Conservation (phyloP, 64 coral and sea anemone genomes). For the Cladopsammia gracilis region DNA sequence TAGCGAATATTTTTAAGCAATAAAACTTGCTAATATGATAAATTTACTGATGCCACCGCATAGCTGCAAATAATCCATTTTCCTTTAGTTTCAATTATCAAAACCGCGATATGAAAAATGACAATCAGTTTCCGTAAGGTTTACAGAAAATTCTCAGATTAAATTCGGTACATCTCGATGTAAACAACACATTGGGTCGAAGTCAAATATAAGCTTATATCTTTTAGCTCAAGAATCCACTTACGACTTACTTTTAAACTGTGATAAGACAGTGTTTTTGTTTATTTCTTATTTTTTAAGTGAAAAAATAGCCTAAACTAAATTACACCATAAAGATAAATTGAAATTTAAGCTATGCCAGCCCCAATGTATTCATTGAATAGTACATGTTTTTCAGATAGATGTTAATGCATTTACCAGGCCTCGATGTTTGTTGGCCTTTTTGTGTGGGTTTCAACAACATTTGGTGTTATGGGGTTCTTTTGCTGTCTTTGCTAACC, state of each 20-base stretch:
- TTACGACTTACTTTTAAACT: no score
- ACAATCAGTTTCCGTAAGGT: neutral
- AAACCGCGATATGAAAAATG: neutral
- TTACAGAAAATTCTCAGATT: neutral
- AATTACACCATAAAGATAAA: neutral
- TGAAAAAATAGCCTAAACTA: neutral
- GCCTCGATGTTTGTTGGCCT: no score
- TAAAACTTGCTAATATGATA: neutral
- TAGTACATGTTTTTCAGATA: no score
- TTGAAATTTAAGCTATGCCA: no score
- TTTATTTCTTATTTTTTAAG: neutral
- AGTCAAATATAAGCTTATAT: neutral
- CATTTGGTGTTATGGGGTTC: no score
- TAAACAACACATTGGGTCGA: conserved; percentile 6
- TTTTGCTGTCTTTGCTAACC: no score
- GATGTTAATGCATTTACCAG: no score
- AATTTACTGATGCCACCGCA: neutral
- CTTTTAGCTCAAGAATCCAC: no score
- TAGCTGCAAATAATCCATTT: neutral
- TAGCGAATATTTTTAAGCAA: neutral
- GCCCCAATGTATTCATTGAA: no score
- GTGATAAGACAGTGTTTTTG: neutral
- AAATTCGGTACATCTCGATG: neutral
- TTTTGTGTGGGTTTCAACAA: no score
- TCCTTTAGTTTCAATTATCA: neutral